These are phyloP conservation scores for Diacarnus erythraeanus DNA, from an alignment of 37 sponge, comb jelly and placozoan species.

Conservation along the genomic window DNA sequence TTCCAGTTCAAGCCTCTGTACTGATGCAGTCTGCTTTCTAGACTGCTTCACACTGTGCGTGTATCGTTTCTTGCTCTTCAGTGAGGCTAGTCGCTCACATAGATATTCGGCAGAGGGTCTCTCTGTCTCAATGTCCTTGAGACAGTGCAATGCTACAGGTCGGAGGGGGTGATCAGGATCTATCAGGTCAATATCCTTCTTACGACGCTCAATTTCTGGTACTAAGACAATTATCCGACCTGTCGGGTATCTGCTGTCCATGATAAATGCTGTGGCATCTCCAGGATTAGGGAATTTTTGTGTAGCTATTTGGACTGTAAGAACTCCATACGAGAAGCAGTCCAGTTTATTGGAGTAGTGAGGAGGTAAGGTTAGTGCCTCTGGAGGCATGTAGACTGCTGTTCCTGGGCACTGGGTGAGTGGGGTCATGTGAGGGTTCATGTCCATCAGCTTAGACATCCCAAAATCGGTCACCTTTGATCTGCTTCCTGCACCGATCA, in stretches of 20 bases:
- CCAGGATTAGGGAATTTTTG: background rate
- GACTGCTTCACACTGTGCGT: background rate
- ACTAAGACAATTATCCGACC: background rate
- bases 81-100: background rate
- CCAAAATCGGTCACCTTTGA: conserved; percentile 47
- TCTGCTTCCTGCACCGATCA: conserved; percentile 1
- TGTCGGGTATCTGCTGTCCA: background rate
- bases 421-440: background rate
- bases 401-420: background rate
- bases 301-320: conserved; percentile 23
- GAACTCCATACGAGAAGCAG: conserved; percentile 39
- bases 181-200: background rate
- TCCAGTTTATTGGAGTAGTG: conserved; percentile 7
- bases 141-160: background rate
- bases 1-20: background rate
- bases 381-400: conserved; percentile 44
- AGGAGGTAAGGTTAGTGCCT: conserved; percentile 16
- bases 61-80: background rate
- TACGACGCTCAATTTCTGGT: background rate
- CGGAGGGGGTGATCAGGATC: background rate
- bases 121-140: background rate
- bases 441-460: conserved; percentile 11
- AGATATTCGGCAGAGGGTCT: background rate
- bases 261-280: background rate
- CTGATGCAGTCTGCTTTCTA: background rate